These are phyloP conservation scores for Furnarius figulus DNA, from an alignment of 2,113 vertebrate genomes.

Conservation along the genomic window DNA sequence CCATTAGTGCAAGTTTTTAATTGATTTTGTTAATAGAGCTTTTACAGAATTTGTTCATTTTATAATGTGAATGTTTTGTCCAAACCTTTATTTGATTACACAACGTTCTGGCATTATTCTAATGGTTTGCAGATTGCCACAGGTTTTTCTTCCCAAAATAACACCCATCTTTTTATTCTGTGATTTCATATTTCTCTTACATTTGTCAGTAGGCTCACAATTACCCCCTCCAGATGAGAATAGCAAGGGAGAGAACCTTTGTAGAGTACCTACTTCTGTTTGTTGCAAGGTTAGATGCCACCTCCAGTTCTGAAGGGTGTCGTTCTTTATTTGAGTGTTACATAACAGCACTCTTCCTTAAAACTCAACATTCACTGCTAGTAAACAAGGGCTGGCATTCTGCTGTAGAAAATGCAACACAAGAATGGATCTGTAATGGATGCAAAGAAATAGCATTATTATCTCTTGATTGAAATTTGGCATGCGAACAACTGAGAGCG, in stretches of 20 bases:
- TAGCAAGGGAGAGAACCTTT: background rate
- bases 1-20: background rate
- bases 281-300: background rate
- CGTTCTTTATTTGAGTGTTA: background rate
- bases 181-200: background rate
- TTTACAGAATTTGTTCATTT: background rate
- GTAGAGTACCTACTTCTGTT: too few relatives aligned
- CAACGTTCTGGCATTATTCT: background rate
- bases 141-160: background rate
- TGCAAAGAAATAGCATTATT: background rate
- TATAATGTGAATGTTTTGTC: background rate
- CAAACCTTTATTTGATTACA: background rate
- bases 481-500: background rate
- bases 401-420: background rate
- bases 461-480: background rate
- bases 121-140: background rate
- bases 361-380: background rate
- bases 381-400: background rate
- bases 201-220: background rate
- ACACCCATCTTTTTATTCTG: background rate
- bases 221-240: background rate
- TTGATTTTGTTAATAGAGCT: background rate
- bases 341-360: background rate
- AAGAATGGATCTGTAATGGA: background rate
- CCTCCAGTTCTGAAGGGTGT: background rate